Conservation (phyloP, 2,113 vertebrate species). For the Tychaedon coryphoeus region DNA sequence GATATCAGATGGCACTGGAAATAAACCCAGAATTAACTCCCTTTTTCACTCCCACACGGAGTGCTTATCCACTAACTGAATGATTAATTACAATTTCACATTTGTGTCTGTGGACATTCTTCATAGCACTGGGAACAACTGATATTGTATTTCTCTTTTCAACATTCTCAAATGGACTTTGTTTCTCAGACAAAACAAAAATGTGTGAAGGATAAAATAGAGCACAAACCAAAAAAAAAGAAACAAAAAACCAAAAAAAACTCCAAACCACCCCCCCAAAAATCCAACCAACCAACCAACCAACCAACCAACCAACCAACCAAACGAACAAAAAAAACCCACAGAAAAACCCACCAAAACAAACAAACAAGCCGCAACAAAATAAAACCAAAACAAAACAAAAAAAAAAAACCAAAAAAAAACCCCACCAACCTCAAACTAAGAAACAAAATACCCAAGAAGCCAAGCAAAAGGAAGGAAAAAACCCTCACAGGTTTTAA, state of each 20-base stretch:
- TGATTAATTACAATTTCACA: neutral
- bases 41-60: neutral
- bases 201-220: neutral
- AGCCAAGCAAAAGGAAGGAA: fast-evolving
- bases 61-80: neutral
- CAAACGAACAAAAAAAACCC: too few relatives aligned
- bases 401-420: too few relatives aligned
- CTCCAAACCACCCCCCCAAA: too few relatives aligned
- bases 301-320: too few relatives aligned
- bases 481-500: neutral
- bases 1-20: neutral
- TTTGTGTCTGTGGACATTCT: neutral
- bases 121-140: neutral
- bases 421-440: too few relatives aligned
- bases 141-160: neutral
- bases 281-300: too few relatives aligned
- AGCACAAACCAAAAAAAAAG: too few relatives aligned
- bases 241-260: too few relatives aligned
- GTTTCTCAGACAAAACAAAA: neutral
- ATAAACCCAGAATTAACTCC: neutral
- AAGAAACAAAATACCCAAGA: neutral
- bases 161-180: neutral
- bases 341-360: neutral
- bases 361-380: too few relatives aligned
- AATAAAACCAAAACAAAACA: neutral